Evolutionary conservation across 1,140 invertebrate species (phyloP).

Genomic region (Ericerus pela): DNA sequence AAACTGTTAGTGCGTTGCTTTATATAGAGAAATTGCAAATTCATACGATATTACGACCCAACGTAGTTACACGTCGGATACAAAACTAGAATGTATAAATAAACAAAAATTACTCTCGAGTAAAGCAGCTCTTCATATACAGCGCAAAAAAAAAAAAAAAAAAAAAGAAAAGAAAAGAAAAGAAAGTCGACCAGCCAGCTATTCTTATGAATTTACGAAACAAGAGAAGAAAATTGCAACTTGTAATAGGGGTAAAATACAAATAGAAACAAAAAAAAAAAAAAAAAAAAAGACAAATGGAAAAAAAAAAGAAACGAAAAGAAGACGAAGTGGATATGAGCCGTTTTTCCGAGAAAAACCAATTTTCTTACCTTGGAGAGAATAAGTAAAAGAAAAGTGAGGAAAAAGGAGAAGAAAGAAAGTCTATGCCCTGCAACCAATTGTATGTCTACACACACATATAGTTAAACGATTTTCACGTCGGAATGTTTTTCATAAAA

Average conservation of each 20-base stretch:
- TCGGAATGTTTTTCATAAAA: constrained; percentile 10
- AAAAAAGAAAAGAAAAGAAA: background rate
- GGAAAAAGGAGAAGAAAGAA: no score
- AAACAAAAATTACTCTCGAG: constrained; percentile 2
- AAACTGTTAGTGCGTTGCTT: background rate
- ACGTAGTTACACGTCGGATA: no score
- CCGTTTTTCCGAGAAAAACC: constrained; percentile 4
- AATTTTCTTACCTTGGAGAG: constrained; percentile 4
- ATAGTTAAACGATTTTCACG: constrained; percentile 11
- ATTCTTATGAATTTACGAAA: constrained; percentile 7
- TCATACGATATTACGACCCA: background rate
- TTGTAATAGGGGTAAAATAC: background rate
- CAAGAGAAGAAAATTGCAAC: constrained; percentile 4
- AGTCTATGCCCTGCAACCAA: constrained; percentile 10
- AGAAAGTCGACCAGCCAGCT: background rate
- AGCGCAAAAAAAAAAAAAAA: no score
- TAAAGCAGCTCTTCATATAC: no score
- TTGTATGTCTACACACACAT: constrained; percentile 12
- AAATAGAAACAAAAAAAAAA: background rate
- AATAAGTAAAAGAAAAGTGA: no score
- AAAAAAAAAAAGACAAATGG: background rate
- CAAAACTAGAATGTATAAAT: background rate
- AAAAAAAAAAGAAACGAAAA: background rate
- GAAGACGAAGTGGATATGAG: background rate
- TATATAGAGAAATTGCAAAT: constrained; percentile 2